A percentile compares a stretch with the other conserved stretches of the same genome.
These are phyloP conservation scores for Poecile atricapillus DNA, from an alignment of 2,113 vertebrate genomes.

Conservation along the genomic window DNA sequence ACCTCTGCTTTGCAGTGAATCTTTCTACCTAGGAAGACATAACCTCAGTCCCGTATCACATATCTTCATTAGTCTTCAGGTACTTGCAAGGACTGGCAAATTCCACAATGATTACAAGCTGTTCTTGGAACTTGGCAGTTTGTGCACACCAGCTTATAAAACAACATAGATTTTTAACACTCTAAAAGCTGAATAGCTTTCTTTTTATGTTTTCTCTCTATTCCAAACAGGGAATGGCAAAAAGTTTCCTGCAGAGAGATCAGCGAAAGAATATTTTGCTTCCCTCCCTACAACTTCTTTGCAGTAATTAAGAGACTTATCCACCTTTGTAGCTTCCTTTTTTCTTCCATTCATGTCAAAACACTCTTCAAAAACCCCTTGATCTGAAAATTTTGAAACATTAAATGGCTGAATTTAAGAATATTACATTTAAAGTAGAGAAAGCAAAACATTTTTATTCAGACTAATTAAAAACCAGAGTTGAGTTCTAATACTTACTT, in stretches of 20 bases:
- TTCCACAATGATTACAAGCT: background rate
- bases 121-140: background rate
- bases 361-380: background rate
- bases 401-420: background rate
- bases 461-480: background rate
- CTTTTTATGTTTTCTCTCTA: background rate
- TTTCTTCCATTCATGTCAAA: background rate
- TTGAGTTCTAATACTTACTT: background rate
- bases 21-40: background rate
- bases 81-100: background rate
- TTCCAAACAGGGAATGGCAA: background rate
- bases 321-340: background rate
- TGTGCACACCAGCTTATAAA: background rate
- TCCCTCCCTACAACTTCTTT: background rate
- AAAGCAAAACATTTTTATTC: background rate
- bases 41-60: background rate
- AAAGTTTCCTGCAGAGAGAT: background rate
- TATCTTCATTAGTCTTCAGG: background rate
- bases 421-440: background rate
- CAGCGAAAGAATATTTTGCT: background rate
- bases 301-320: background rate
- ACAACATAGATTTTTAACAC: background rate
- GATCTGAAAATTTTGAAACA: background rate
- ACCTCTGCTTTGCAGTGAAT: background rate
- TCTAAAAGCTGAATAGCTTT: background rate